A percentile compares a stretch with the other conserved stretches of the same genome.
phyloP scores from a whole-genome alignment of 2,888 invertebrate species.

The Pterostichus madidus region DNA sequence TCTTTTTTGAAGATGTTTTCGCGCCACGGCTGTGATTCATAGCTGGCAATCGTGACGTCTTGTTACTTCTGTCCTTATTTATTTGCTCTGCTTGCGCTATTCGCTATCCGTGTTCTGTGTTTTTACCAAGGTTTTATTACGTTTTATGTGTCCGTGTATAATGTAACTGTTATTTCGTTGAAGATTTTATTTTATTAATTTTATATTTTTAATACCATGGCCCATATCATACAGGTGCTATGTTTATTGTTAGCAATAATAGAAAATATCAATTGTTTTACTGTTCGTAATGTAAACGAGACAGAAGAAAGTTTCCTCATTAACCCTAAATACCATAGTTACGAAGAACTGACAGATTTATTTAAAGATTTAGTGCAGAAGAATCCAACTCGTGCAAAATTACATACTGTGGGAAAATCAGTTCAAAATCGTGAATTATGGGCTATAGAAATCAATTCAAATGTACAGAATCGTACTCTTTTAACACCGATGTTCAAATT shows the following conservation, averaged over 20 bases:
- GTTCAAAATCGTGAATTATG: slow-evolving; percentile 89
- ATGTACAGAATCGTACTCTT: slow-evolving; percentile 80
- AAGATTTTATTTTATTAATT: slow-evolving; percentile 56
- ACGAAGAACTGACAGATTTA: slow-evolving; percentile 84
- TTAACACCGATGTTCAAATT: slow-evolving; percentile 94
- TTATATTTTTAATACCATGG: slow-evolving; percentile 49
- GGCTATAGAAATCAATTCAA: slow-evolving; percentile 89
- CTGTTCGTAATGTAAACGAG: slow-evolving; percentile 62
- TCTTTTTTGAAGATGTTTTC: not conserved
- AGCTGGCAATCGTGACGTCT: not conserved
- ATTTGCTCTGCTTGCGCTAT: not conserved
- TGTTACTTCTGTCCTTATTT: slow-evolving; percentile 4
- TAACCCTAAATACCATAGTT: slow-evolving; percentile 83
- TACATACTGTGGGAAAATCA: slow-evolving; percentile 90
- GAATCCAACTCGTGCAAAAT: slow-evolving; percentile 85
- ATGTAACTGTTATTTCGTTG: slow-evolving; percentile 45
- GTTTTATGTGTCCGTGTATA: slow-evolving; percentile 34
- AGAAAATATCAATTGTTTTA: slow-evolving; percentile 47
- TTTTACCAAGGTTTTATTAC: slow-evolving; percentile 17
- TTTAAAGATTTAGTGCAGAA: slow-evolving; percentile 81
- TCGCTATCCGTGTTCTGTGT: slow-evolving; percentile 13
- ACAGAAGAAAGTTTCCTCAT: slow-evolving; percentile 80
- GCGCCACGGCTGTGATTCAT: not conserved
- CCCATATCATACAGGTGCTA: slow-evolving; percentile 20
- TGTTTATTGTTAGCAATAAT: slow-evolving; percentile 56